Percentiles rank a stretch among this genome's conserved stretches.
These are phyloP conservation scores for Lacerta viridis DNA, from an alignment of 2,797 vertebrate genomes.

Conservation along the genomic window DNA sequence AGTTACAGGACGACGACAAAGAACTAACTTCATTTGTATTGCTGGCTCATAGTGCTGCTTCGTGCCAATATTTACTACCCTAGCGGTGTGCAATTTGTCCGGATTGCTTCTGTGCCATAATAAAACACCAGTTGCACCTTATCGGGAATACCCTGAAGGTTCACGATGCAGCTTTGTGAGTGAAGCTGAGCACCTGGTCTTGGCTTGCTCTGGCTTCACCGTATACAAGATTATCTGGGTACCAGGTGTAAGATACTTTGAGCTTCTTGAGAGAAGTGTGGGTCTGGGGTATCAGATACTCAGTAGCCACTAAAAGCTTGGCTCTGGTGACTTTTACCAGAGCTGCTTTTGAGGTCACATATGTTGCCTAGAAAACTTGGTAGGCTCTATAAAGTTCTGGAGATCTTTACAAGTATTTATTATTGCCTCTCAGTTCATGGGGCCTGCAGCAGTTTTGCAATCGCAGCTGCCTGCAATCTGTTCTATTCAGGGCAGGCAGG, in stretches of 20 bases:
- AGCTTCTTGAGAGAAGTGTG: not conserved
- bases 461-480: not conserved
- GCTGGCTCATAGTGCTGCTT: not conserved
- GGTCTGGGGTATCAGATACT: not conserved
- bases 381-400: not conserved
- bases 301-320: not conserved
- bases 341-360: not conserved
- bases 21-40: not conserved
- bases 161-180: not conserved
- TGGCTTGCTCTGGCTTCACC: not conserved
- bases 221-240: not conserved
- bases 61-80: not conserved
- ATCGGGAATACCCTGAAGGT: not conserved
- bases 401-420: not conserved
- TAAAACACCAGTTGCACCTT: not conserved
- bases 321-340: too few species aligned
- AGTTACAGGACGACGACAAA: not conserved
- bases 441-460: not conserved
- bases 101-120: not conserved
- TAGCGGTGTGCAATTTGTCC: not conserved
- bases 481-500: not conserved
- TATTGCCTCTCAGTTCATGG: not conserved
- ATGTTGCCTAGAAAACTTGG: not conserved
- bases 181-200: not conserved
- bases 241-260: not conserved